Conservation (phyloP, 64 coral and sea anemone species). For the Montipora efflorescens region DNA sequence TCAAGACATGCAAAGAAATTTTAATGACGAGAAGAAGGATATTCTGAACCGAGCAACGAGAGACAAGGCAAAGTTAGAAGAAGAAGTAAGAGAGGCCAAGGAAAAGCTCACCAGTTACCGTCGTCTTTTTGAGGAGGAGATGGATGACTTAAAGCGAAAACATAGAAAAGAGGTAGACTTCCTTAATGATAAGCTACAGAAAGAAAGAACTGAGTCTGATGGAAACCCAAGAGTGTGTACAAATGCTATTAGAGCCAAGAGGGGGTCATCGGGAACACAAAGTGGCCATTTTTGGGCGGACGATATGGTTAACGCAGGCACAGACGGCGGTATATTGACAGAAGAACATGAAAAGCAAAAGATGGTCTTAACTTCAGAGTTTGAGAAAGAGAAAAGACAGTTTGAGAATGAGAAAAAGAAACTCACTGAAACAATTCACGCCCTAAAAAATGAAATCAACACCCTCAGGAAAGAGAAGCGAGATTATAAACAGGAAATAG, state of each 20-base stretch:
- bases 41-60: conserved; percentile 61
- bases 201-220: conserved; percentile 68
- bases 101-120: conserved; percentile 31
- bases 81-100: conserved; percentile 60
- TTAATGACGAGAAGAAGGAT: conserved; percentile 47
- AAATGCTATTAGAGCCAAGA: conserved; percentile 6
- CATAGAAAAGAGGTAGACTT: conserved; percentile 39
- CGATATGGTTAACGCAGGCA: background rate
- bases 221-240: conserved; percentile 41
- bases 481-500: conserved; percentile 52
- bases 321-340: background rate
- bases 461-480: conserved; percentile 68
- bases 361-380: background rate
- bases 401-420: conserved; percentile 67
- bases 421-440: conserved; percentile 66
- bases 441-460: conserved; percentile 69
- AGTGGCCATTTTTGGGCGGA: background rate
- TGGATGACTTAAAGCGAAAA: conserved; percentile 29
- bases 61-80: conserved; percentile 74
- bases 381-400: background rate
- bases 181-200: conserved; percentile 62
- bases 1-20: conserved; percentile 39
- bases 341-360: background rate
- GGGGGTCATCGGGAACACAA: background rate
- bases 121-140: background rate